Conservation (phyloP, 1,140 invertebrate species). For the Drosophila ambigua region DNA sequence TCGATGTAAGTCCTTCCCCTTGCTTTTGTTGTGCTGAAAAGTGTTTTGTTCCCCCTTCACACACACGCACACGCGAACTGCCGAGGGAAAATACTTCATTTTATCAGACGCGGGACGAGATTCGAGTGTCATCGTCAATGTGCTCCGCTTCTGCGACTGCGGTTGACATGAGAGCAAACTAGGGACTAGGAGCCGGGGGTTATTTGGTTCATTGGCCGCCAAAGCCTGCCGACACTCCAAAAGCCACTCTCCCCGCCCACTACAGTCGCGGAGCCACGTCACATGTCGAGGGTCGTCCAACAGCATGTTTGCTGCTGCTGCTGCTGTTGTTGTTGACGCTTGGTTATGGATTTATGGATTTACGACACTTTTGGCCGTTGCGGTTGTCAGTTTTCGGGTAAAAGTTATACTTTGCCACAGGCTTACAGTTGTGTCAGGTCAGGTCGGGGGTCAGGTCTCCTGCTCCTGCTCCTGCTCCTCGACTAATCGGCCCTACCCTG, state of each 20-base stretch:
- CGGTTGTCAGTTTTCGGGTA: conserved; percentile 77
- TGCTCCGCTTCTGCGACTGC: conserved; percentile 51
- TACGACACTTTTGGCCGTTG: conserved; percentile 80
- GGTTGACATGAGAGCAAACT: conserved; percentile 66
- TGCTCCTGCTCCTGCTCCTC: neutral
- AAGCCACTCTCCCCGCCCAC: neutral
- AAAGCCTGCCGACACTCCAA: conserved; percentile 38
- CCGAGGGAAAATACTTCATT: conserved; percentile 64
- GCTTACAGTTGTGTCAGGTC: conserved; percentile 32
- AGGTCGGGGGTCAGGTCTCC: conserved; percentile 19
- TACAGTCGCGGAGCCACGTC: conserved; percentile 22
- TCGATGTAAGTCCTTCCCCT: conserved; percentile 39
- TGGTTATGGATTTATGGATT: conserved; percentile 81
- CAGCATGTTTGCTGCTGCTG: conserved; percentile 66
- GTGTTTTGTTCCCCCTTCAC: conserved; percentile 67
- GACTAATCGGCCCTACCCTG: conserved; percentile 48
- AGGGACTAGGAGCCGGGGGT: conserved; percentile 28
- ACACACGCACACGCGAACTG: conserved; percentile 8
- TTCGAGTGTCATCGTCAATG: conserved; percentile 58
- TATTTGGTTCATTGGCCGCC: conserved; percentile 73
- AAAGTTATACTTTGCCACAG: conserved; percentile 63
- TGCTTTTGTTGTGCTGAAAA: conserved; percentile 44
- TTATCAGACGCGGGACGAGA: conserved; percentile 69
- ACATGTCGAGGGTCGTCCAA: conserved; percentile 76
- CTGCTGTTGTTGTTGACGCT: conserved; percentile 78